These are phyloP conservation scores for Cheilosia pagana DNA, from an alignment of 2,888 invertebrate genomes.

Conservation along the genomic window DNA sequence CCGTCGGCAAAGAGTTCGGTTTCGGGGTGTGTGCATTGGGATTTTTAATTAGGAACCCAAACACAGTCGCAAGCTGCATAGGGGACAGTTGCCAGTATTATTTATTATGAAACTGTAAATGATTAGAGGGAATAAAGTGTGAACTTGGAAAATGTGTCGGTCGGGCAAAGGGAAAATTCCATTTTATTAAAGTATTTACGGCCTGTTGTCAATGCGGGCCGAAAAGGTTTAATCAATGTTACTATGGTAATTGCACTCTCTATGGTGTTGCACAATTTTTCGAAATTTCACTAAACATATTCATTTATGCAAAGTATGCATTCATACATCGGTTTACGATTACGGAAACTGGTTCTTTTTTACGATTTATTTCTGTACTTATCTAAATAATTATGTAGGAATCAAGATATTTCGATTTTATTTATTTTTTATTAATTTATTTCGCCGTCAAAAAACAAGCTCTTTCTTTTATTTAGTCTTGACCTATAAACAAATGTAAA, in stretches of 20 bases:
- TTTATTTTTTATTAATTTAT: too few relatives aligned
- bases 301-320: too few relatives aligned
- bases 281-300: not conserved
- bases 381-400: too few relatives aligned
- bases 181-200: too few relatives aligned
- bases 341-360: too few relatives aligned
- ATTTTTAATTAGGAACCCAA: slow-evolving; percentile 35
- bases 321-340: too few relatives aligned
- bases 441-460: too few relatives aligned
- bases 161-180: not conserved
- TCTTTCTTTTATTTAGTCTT: too few relatives aligned
- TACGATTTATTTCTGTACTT: not conserved
- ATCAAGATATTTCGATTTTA: too few relatives aligned
- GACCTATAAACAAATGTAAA: too few relatives aligned
- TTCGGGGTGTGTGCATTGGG: slow-evolving; percentile 5
- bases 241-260: slow-evolving; percentile 18
- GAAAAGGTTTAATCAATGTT: slow-evolving; percentile 28
- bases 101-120: too few relatives aligned
- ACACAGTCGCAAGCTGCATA: not conserved
- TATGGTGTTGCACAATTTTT: not conserved
- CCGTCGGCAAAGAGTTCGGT: slow-evolving; percentile 5
- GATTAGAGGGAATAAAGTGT: not conserved
- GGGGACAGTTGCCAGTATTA: too few relatives aligned
- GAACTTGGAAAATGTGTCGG: slow-evolving; percentile 5
- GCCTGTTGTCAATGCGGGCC: not conserved